Evolutionary conservation across 2,113 vertebrate species (phyloP).

Genomic region (Sciurus niger): DNA sequence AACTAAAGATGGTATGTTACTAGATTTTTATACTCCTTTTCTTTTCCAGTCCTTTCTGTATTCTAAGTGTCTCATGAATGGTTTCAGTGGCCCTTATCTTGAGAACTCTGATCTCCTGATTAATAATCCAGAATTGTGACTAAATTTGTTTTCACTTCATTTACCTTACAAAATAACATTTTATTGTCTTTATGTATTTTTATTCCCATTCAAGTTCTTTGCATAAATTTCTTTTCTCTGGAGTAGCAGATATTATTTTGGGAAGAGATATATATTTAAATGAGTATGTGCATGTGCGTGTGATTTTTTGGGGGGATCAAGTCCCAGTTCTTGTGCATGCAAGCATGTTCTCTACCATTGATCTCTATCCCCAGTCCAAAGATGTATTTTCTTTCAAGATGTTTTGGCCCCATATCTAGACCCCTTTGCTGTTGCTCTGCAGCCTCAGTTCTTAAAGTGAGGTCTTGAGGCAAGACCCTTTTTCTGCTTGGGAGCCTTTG

Average conservation of each 20-base stretch:
- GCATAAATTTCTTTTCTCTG: neutral
- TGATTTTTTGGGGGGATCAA: neutral
- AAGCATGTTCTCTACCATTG: neutral
- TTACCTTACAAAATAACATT: neutral
- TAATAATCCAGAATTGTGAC: neutral
- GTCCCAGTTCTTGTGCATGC: neutral
- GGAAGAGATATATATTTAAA: neutral
- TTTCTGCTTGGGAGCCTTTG: neutral
- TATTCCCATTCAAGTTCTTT: neutral
- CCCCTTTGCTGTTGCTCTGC: neutral
- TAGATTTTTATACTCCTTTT: neutral
- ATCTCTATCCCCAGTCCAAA: neutral
- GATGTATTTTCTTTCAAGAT: neutral
- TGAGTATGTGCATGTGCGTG: neutral
- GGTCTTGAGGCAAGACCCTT: neutral
- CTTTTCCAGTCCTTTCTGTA: neutral
- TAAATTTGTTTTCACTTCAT: neutral
- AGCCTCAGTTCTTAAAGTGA: neutral
- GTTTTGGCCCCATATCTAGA: neutral
- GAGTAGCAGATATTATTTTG: neutral
- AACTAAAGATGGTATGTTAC: neutral
- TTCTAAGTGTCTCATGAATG: neutral
- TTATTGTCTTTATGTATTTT: neutral
- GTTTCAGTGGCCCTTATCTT: neutral
- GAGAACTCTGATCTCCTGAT: neutral